Evolutionary conservation across 1,140 invertebrate species (phyloP), one percentile per base, ranked within the genome.

Genomic region (Lepeophtheirus salmonis): DNA sequence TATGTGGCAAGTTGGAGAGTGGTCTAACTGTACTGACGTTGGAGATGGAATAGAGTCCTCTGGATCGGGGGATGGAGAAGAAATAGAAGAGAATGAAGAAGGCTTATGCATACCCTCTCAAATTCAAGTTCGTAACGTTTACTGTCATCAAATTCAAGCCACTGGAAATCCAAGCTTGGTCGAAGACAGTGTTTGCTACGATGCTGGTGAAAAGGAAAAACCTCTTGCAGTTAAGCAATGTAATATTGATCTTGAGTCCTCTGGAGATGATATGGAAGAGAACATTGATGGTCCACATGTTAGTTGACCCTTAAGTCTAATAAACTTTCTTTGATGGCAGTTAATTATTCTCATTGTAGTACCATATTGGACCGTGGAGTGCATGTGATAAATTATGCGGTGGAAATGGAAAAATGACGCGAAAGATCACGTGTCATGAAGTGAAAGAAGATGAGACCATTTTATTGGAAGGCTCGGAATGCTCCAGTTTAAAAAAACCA

Each of bases 1-100:
- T 48, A 77, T 78, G 56, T 96, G 89, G 89, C 73, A 80, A 25
- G 76, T 79, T 24, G 79, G 81, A 20, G 78, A 81, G 0, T 95
- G 90, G 90, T 76, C 79, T 12, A 71, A 77, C n/a, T 96, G 90
- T 68, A 84, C 80, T 20, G 64, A 65, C 16, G 79, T 80, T 63
- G 78, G 78, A 3, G 91, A 89, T 67, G 88, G 87, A 41, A n/a
- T 6, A n/a, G 2, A 61, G 30, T 2, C 2, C 23, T 50, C 62
- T 13, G n/a, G 60, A 23, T 54, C 16, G 48, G 6, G 41, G 20
- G 60, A 58, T 16, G 18, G 16, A 3, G 49, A 65, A 50, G 55
- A 30, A 12, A 18, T 3, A 21, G 61, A 62, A 24, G 64, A 64
- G 13, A 50, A 54, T 12, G 52, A 23, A 14, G 60, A 52, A 6